These are phyloP conservation scores for Parthenolecanium corni DNA, from an alignment of 2,888 invertebrate species.

Conservation along the genomic window DNA sequence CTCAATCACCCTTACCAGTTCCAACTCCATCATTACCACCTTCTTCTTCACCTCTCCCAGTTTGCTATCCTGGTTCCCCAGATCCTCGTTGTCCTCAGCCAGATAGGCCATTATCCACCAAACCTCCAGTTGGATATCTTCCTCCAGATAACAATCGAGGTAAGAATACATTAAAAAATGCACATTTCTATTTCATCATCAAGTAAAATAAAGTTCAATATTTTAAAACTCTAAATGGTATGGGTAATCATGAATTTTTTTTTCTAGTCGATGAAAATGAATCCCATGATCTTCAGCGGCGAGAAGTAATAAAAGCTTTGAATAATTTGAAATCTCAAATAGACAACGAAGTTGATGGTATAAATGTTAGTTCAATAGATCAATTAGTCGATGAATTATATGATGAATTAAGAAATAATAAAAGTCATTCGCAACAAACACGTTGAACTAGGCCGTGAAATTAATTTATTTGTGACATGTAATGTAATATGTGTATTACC, in stretches of 20 bases:
- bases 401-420: conserved; percentile 17
- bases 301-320: conserved; percentile 10
- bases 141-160: conserved; percentile 30
- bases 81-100: conserved; percentile 34
- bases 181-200: not conserved
- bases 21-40: conserved; percentile 16
- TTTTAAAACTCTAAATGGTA: not conserved
- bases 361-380: conserved; percentile 17
- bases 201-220: not conserved
- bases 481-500: no score
- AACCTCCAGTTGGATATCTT: conserved; percentile 31
- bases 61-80: conserved; percentile 36
- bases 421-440: conserved; percentile 1
- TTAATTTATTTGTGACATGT: no score
- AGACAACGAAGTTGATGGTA: conserved; percentile 27
- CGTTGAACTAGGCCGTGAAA: no score
- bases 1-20: not conserved
- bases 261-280: not conserved
- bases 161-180: not conserved
- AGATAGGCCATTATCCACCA: conserved; percentile 31
- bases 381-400: conserved; percentile 25
- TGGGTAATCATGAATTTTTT: not conserved
- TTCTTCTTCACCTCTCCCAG: conserved; percentile 30
- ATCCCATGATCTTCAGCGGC: not conserved
- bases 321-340: conserved; percentile 25